These are phyloP conservation scores for Drosophila melanica DNA, from an alignment of 1,140 invertebrate genomes.

Conservation along the genomic window DNA sequence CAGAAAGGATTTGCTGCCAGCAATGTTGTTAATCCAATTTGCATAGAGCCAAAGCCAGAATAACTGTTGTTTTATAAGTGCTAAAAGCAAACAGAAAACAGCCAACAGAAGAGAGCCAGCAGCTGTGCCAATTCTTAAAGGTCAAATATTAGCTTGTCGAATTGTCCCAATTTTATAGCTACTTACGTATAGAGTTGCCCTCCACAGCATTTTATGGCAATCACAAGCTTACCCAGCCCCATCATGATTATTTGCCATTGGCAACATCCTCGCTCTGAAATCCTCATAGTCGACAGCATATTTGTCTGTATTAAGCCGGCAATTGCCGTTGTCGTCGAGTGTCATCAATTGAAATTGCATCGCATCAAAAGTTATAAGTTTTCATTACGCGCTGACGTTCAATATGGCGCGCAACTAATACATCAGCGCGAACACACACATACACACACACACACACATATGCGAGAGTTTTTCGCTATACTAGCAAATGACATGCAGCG, in stretches of 20 bases:
- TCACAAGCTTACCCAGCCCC: constrained; percentile 11
- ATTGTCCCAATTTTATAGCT: neutral
- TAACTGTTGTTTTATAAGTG: constrained; percentile 30
- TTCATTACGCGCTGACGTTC: constrained; percentile 69
- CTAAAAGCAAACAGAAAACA: neutral
- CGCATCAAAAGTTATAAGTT: constrained; percentile 75
- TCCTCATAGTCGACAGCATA: constrained; percentile 8
- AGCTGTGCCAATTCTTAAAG: constrained; percentile 21
- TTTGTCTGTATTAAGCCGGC: constrained; percentile 53
- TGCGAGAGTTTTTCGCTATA: constrained; percentile 72
- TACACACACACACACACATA: constrained; percentile 7
- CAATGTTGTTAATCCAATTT: constrained; percentile 61
- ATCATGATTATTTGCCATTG: constrained; percentile 42
- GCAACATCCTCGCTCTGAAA: constrained; percentile 6
- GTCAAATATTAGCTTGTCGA: constrained; percentile 15
- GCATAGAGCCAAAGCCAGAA: constrained; percentile 53
- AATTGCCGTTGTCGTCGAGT: constrained; percentile 71
- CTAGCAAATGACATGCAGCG: constrained; percentile 76
- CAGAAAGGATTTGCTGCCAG: constrained; percentile 5
- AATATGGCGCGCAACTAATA: constrained; percentile 59
- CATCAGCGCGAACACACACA: constrained; percentile 40
- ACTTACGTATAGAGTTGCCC: constrained; percentile 12
- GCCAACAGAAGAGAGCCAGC: neutral
- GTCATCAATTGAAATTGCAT: constrained; percentile 79
- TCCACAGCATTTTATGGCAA: constrained; percentile 17